Evolutionary conservation across 2,888 invertebrate species (phyloP).

Genomic region (Andrena fulva): DNA sequence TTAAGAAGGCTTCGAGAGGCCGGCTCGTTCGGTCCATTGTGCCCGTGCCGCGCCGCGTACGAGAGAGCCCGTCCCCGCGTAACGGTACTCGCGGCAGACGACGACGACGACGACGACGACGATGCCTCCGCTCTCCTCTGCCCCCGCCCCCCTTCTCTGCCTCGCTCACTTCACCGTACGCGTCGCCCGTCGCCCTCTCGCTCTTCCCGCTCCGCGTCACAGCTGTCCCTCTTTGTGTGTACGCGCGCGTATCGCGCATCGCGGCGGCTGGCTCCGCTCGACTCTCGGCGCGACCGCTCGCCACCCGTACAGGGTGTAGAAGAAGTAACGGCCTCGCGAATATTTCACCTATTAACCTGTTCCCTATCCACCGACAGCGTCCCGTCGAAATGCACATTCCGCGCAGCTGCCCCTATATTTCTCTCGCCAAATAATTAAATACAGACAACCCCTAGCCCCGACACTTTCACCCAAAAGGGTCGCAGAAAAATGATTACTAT

Average conservation of each 20-base stretch:
- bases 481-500: no score
- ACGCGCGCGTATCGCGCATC: slow-evolving; percentile 42
- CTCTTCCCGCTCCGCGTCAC: slow-evolving; percentile 26
- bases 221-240: slow-evolving; percentile 44
- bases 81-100: slow-evolving; percentile 67
- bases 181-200: not conserved
- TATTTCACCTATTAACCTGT: not conserved
- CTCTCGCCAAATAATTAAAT: no score
- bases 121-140: not conserved
- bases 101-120: slow-evolving; percentile 51
- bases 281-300: slow-evolving; percentile 23
- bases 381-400: no score
- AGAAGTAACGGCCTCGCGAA: not conserved
- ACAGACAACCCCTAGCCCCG: no score
- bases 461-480: no score
- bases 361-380: no score
- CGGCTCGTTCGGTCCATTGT: slow-evolving; percentile 70
- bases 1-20: slow-evolving; percentile 67
- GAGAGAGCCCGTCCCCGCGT: slow-evolving; percentile 48
- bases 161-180: not conserved
- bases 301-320: not conserved
- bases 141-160: not conserved
- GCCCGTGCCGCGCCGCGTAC: slow-evolving; percentile 39
- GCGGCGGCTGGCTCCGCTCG: slow-evolving; percentile 20
- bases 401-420: no score